phyloP scores from a whole-genome alignment of 2,113 vertebrate genomes.

The Plecotus auritus region DNA sequence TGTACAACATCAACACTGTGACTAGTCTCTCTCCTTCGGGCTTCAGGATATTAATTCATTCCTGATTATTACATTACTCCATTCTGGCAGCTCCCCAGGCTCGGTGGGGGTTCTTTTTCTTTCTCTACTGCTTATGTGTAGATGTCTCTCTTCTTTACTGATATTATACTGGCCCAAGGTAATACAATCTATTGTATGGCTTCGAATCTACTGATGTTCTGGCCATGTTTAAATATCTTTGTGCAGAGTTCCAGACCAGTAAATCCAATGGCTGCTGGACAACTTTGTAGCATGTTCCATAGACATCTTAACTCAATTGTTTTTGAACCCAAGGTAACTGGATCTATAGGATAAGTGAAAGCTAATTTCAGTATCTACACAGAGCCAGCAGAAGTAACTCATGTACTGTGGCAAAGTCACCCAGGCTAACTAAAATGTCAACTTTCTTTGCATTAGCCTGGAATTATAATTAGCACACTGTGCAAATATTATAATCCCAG shows the following conservation, averaged over 20 bases:
- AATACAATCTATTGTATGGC: neutral
- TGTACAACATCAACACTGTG: neutral
- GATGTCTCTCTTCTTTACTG: neutral
- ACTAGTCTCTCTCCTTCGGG: neutral
- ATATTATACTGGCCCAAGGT: neutral
- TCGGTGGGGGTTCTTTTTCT: neutral
- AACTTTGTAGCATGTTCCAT: neutral
- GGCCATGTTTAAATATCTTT: neutral
- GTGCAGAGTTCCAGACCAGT: neutral
- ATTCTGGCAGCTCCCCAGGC: neutral
- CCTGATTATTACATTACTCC: neutral
- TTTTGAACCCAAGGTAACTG: neutral
- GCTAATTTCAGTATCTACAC: neutral
- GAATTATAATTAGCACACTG: conserved; percentile 32
- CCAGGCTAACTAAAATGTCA: conserved; percentile 23
- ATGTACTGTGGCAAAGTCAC: neutral
- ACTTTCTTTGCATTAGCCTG: conserved; percentile 34
- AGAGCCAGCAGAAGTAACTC: neutral
- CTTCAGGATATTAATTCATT: neutral
- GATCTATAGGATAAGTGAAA: neutral
- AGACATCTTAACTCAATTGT: neutral
- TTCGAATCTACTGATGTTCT: neutral
- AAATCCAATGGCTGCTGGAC: neutral
- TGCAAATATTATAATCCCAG: conserved; percentile 5
- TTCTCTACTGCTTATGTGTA: neutral